A percentile compares a stretch with the other conserved stretches of the same genome.
phyloP scores from a whole-genome alignment of 1,140 invertebrate species.

The Aphelinus atriplicis region DNA sequence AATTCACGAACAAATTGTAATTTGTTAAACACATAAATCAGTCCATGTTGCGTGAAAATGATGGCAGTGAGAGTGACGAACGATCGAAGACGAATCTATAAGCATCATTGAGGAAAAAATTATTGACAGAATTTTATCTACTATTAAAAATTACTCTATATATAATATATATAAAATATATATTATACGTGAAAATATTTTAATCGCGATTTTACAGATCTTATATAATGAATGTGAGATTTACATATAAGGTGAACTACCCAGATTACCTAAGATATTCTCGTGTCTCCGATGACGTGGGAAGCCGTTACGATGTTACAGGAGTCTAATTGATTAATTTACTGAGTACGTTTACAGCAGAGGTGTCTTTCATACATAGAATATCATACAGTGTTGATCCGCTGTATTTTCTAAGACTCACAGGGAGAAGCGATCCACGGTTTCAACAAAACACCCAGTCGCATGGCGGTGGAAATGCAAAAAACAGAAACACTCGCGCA shows the following conservation, averaged over 20 bases:
- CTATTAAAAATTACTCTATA: conserved; percentile 43
- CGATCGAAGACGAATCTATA: conserved; percentile 25
- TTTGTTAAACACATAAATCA: conserved; percentile 5
- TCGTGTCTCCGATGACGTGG: conserved; percentile 39
- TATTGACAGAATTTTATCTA: conserved; percentile 57
- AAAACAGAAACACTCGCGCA: no score
- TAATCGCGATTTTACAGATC: conserved; percentile 61
- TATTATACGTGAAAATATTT: conserved; percentile 56
- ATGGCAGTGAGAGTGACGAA: conserved; percentile 40
- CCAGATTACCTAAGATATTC: conserved; percentile 45
- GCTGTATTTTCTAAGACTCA: conserved; percentile 14
- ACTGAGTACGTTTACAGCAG: conserved; percentile 61
- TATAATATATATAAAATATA: conserved; percentile 41
- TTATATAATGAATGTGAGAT: conserved; percentile 58
- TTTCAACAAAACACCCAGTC: background rate
- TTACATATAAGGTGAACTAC: conserved; percentile 51
- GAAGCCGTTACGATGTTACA: conserved; percentile 43
- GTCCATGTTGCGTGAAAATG: conserved; percentile 29
- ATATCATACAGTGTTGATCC: conserved; percentile 15
- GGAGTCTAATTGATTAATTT: conserved; percentile 47
- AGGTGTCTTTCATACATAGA: conserved; percentile 33
- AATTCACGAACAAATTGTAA: background rate
- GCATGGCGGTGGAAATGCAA: no score
- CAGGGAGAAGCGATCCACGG: background rate
- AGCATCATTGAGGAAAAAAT: conserved; percentile 39